These are phyloP conservation scores for Phoenicopterus ruber DNA, from an alignment of 2,113 vertebrate species.

Conservation along the genomic window DNA sequence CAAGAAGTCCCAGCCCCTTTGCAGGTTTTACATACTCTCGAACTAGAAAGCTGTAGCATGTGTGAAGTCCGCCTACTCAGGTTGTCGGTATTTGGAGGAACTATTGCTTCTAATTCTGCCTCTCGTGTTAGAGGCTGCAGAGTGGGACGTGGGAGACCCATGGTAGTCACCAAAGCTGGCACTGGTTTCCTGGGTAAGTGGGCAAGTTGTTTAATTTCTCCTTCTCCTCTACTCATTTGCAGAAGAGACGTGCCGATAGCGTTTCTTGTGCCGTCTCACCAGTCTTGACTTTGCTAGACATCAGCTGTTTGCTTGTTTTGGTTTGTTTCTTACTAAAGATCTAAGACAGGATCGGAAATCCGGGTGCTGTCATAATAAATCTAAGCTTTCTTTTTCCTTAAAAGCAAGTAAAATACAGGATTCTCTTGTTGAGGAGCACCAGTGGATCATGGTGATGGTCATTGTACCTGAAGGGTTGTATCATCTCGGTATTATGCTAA, in stretches of 20 bases:
- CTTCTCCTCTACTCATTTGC: not conserved
- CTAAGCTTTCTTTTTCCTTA: not conserved
- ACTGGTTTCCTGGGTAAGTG: not conserved
- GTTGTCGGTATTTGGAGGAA: not conserved
- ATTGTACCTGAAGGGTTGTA: not conserved
- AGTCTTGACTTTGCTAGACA: not conserved
- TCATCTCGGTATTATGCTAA: not conserved
- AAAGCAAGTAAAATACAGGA: not conserved
- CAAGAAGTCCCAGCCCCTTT: not conserved
- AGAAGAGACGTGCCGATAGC: not conserved
- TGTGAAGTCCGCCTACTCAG: not conserved
- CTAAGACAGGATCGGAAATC: not conserved
- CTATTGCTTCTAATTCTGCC: not conserved
- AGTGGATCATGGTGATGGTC: not conserved
- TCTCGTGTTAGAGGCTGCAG: not conserved
- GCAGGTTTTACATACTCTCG: fast-evolving
- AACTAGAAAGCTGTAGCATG: not conserved
- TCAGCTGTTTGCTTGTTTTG: not conserved
- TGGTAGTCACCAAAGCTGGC: not conserved
- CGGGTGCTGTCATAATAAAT: fast-evolving
- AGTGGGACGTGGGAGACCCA: not conserved
- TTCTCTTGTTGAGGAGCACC: not conserved
- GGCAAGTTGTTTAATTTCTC: not conserved
- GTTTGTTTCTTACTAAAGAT: not conserved
- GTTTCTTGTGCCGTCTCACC: not conserved